Evolutionary conservation across 2,888 invertebrate species (phyloP).

Genomic region (Eumerus sabulonum): DNA sequence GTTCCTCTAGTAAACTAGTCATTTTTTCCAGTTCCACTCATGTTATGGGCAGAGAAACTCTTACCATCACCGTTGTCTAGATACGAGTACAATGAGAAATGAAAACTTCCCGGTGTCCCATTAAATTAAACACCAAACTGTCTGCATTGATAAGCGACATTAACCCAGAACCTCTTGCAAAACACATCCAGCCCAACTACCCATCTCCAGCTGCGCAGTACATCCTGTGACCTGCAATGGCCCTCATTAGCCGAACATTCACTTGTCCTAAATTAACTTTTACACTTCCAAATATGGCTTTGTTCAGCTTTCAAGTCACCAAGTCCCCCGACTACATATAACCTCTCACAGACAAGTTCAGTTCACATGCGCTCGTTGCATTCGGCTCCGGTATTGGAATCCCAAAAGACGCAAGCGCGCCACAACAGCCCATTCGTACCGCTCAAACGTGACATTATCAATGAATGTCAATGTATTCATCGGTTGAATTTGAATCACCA

Average conservation of each 20-base stretch:
- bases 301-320: conserved; percentile 11
- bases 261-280: conserved; percentile 66
- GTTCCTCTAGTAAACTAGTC: too few relatives aligned
- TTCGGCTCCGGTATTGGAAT: background rate
- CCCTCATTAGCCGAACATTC: conserved; percentile 56
- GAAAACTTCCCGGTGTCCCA: too few relatives aligned
- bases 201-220: conserved; percentile 2
- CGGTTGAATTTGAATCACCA: conserved; percentile 65
- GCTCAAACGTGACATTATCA: conserved; percentile 66
- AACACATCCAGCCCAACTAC: too few relatives aligned
- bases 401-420: background rate
- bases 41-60: too few relatives aligned
- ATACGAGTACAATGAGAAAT: too few relatives aligned
- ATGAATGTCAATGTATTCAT: conserved; percentile 69
- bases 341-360: conserved; percentile 41
- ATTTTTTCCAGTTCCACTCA: too few relatives aligned
- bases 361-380: conserved; percentile 59
- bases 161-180: conserved; percentile 20
- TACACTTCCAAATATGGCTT: conserved; percentile 66
- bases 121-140: too few relatives aligned
- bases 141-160: conserved; percentile 40
- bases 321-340: background rate
- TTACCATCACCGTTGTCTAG: too few relatives aligned
- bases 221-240: conserved; percentile 49
- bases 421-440: conserved; percentile 25